Percentiles rank a stretch among this genome's conserved stretches.
These are phyloP conservation scores for Nineta flava DNA, from an alignment of 2,888 invertebrate species.

Conservation along the genomic window DNA sequence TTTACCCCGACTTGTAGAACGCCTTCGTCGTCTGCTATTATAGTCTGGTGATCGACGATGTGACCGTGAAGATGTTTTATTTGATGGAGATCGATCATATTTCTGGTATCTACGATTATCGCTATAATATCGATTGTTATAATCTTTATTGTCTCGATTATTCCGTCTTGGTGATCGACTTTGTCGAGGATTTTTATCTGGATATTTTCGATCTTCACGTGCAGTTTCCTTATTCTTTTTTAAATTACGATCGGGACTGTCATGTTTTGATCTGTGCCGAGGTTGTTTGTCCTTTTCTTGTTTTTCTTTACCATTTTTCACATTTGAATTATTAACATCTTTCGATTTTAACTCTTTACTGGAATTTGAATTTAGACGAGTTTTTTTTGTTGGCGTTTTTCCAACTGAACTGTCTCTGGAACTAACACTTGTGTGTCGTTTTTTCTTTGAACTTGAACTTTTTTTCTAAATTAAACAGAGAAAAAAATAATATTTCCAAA, in stretches of 20 bases:
- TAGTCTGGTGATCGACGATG: constrained; percentile 7
- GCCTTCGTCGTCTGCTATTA: constrained; percentile 10
- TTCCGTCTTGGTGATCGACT: constrained; percentile 5
- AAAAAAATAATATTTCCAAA: constrained; percentile 14
- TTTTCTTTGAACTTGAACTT: constrained; percentile 32
- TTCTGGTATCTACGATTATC: constrained; percentile 3
- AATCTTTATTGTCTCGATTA: background rate
- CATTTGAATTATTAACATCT: background rate
- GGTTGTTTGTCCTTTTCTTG: background rate
- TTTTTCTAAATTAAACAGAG: constrained; percentile 39
- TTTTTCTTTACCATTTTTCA: constrained; percentile 1
- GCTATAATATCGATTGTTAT: background rate
- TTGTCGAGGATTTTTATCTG: background rate
- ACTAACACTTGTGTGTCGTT: constrained; percentile 34
- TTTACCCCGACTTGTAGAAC: constrained; percentile 10
- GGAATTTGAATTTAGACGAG: constrained; percentile 6
- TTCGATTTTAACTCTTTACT: constrained; percentile 1
- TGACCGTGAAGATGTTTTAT: background rate
- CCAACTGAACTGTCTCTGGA: constrained; percentile 26
- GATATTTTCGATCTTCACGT: background rate
- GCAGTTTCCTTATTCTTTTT: no score
- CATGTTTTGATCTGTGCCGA: constrained; percentile 1
- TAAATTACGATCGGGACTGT: background rate
- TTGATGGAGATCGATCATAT: background rate
- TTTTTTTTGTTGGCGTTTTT: constrained; percentile 20